Base-by-base conservation (phyloP, 2,797 vertebrate genomes). In the Spinibarbus caldwelli region DNA sequence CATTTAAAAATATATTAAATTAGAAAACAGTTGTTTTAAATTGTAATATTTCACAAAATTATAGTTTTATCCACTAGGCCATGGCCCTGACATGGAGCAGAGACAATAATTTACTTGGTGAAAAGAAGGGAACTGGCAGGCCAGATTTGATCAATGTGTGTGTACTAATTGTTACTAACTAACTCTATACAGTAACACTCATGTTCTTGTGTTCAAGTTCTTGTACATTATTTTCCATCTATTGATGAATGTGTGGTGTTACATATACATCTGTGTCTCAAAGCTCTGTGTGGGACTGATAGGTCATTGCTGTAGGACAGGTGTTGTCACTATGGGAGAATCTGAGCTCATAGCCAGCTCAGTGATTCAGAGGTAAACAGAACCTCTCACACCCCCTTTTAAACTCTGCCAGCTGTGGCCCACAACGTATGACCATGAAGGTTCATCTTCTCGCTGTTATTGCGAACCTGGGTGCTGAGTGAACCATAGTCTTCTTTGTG, bases 301-400 rank as follows among this genome's bases (percentile, higher is more conserved):
- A n/a, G n/a, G n/a, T 88, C 86, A 87, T 78, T 34, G 54, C 78
- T 77, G 23, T 72, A 82, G 88, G 87, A 89, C 84, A 67, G 38
- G 47, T 29, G 78, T 71, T 89, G 87, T 72, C 38, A 82, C 62
- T 82, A 89, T 91, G 88, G 91, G 90, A 57, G 72, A 90, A 79
- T 90, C 38, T 88, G 85, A 90, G 75, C 26, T 80, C 49, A 67
- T 78, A 19, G n/a, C 43, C 31, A 89, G 89, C 62, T 84, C 86
- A 87, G 91, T 88, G 89, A 92, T 90, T 82, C 66, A 4, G 83
- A 80, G 90, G 87, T 90, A 92, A 93, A 93, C 86, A 87, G 82
- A 90, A 91, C 90, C 89, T 91, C 92, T 89, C 87, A 71, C 90
- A 89, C 90, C 89, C 86, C 89, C 86, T 82, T 89, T 87, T 82